Percentiles rank a stretch among this genome's conserved stretches.
These are phyloP conservation scores for Brachionichthys hirsutus DNA, from an alignment of 2,113 vertebrate species.

Conservation along the genomic window DNA sequence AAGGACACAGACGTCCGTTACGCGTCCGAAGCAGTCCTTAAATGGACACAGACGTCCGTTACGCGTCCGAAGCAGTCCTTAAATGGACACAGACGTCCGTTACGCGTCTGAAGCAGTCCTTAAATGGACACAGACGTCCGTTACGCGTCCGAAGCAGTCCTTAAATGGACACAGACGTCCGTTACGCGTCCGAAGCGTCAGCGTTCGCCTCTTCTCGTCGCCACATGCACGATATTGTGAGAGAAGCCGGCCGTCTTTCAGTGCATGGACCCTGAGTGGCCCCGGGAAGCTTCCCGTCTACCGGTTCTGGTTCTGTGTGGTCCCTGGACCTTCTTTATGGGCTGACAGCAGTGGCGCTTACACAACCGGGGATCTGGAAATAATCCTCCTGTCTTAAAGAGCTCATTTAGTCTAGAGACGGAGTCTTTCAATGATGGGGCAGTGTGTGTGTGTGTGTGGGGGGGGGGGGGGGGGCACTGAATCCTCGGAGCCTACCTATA, in stretches of 20 bases:
- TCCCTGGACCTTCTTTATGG: constrained; percentile 72
- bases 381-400: constrained; percentile 76
- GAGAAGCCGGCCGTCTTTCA: constrained; percentile 26
- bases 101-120: constrained; percentile 22
- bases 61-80: constrained; percentile 6
- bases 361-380: constrained; percentile 76
- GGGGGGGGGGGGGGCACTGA: constrained; percentile 4
- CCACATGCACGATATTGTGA: constrained; percentile 18
- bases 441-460: not conserved
- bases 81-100: constrained; percentile 19
- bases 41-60: too few relatives aligned
- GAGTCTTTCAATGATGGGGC: constrained; percentile 61
- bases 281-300: constrained; percentile 60
- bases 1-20: not conserved
- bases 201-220: too few relatives aligned
- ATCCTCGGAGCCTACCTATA: constrained; percentile 54
- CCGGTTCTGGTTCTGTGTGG: constrained; percentile 68
- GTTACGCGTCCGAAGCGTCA: too few relatives aligned
- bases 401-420: constrained; percentile 71
- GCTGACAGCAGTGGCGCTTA: constrained; percentile 73
- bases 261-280: constrained; percentile 51
- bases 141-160: constrained; percentile 12
- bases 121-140: constrained; percentile 21
- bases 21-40: too few relatives aligned
- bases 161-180: constrained; percentile 25